phyloP scores from a whole-genome alignment of 2,113 vertebrate species.

The Puntigrus tetrazona region DNA sequence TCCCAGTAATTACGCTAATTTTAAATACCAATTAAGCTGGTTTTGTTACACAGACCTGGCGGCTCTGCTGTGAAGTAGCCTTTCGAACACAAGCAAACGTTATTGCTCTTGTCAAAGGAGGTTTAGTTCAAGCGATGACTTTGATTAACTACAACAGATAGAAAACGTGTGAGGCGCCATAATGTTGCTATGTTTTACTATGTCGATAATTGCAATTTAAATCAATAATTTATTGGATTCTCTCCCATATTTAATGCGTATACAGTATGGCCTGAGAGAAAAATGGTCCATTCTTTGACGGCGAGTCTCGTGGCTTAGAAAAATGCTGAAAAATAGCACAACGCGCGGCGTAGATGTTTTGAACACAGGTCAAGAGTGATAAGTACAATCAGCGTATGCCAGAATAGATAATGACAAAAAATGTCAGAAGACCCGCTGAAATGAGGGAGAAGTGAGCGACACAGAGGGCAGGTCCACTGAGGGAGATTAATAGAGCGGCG shows the following conservation, averaged over 20 bases:
- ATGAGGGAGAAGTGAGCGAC: slow-evolving; percentile 68
- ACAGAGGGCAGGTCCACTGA: slow-evolving; percentile 68
- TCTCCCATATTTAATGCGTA: no score
- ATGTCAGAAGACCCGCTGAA: slow-evolving; percentile 71
- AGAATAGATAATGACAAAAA: slow-evolving; percentile 72
- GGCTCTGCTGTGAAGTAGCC: no score
- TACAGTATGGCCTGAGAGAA: not conserved
- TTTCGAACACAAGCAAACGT: no score
- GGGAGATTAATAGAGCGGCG: slow-evolving; percentile 76
- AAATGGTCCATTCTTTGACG: not conserved
- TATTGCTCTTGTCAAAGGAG: no score
- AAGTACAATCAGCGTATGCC: slow-evolving; percentile 76
- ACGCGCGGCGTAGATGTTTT: slow-evolving; percentile 58
- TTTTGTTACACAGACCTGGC: no score
- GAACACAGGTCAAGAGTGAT: slow-evolving; percentile 71
- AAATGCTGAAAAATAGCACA: slow-evolving; percentile 30
- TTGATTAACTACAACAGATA: not conserved
- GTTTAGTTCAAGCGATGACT: not conserved
- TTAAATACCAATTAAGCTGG: no score
- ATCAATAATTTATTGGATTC: not conserved
- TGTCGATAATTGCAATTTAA: not conserved
- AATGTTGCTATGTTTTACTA: not conserved
- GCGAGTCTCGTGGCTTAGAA: not conserved
- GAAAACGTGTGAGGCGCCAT: not conserved
- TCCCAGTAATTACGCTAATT: no score